Evolutionary conservation across 2,113 vertebrate genomes (phyloP).

Genomic region (Ptilonorhynchus violaceus): DNA sequence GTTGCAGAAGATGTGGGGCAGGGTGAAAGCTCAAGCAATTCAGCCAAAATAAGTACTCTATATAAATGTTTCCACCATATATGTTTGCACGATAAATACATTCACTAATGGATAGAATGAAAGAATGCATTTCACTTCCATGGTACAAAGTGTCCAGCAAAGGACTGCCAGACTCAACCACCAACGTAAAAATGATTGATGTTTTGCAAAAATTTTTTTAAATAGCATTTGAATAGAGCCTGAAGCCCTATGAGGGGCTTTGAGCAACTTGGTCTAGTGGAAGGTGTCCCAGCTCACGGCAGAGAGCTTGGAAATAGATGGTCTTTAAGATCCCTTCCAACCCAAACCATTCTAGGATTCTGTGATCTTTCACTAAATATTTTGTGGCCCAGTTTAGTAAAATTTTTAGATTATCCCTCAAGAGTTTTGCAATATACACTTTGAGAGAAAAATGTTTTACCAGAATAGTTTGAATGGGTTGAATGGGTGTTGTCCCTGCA

Average conservation of each 20-base stretch:
- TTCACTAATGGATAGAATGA: not conserved
- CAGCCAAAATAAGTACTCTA: not conserved
- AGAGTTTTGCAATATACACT: not conserved
- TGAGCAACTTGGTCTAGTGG: not conserved
- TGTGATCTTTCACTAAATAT: not conserved
- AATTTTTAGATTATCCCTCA: not conserved
- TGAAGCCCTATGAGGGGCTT: not conserved
- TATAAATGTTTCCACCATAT: not conserved
- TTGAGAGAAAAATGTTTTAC: not conserved
- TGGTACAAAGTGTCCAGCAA: not conserved
- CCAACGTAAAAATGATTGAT: fast-evolving
- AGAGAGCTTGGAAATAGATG: not conserved
- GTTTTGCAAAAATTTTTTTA: not conserved
- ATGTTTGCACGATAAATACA: not conserved
- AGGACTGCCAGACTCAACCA: not conserved
- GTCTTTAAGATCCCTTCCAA: not conserved
- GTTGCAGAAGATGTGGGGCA: not conserved
- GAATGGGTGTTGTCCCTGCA: not conserved
- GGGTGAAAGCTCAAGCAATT: not conserved
- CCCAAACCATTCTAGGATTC: not conserved
- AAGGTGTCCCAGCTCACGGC: not conserved
- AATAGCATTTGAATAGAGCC: not conserved
- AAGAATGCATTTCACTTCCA: not conserved
- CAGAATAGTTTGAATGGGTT: not conserved
- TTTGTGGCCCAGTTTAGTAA: not conserved